These are phyloP conservation scores for Rhingia rostrata DNA, from an alignment of 2,888 invertebrate species.

Conservation along the genomic window DNA sequence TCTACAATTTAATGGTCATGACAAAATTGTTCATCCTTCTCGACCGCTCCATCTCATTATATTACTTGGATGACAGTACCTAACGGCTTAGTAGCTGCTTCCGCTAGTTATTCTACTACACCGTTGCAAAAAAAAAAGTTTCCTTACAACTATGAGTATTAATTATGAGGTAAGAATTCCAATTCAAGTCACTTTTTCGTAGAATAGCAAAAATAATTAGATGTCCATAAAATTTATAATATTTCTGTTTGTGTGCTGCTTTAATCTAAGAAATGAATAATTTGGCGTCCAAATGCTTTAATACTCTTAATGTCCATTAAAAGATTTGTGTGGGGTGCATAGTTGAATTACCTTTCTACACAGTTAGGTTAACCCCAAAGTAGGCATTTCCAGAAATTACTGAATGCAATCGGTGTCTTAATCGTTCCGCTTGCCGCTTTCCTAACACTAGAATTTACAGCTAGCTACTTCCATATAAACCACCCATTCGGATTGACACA, in stretches of 20 bases:
- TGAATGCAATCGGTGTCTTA: conserved; percentile 13
- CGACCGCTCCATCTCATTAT: too few species aligned
- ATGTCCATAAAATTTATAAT: too few species aligned
- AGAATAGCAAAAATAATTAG: background rate
- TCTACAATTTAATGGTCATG: too few species aligned
- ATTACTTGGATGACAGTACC: too few species aligned
- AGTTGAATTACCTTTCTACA: conserved; percentile 51
- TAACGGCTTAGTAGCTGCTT: too few species aligned
- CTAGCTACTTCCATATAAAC: too few species aligned
- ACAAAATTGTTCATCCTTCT: too few species aligned
- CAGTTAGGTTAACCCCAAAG: conserved; percentile 19
- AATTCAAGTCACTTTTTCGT: background rate
- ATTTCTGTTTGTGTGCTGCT: background rate
- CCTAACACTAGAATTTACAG: conserved; percentile 16
- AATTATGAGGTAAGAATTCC: background rate
- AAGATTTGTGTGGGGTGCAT: conserved; percentile 39
- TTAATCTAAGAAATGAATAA: background rate
- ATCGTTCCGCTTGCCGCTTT: conserved; percentile 10
- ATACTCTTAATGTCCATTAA: conserved; percentile 22
- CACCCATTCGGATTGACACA: conserved; percentile 12
- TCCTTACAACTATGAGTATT: too few species aligned
- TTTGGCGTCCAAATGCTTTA: background rate
- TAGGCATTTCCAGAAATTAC: conserved; percentile 21
- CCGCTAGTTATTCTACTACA: background rate
- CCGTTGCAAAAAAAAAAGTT: too few species aligned